phyloP scores from a whole-genome alignment of 2,797 vertebrate species.

The Myotis planiceps region DNA sequence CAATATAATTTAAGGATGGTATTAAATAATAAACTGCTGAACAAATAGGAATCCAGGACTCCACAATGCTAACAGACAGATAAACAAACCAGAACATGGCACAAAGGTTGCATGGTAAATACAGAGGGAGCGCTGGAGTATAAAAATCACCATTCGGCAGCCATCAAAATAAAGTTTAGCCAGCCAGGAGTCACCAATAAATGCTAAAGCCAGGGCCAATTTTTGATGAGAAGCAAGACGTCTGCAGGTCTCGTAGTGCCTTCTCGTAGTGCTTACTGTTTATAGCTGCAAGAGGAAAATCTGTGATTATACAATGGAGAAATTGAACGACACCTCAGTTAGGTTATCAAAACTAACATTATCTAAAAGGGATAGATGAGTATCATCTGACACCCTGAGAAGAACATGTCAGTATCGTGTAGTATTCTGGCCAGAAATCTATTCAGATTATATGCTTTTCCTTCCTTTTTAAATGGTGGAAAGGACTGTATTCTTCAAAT shows the following conservation, averaged over 20 bases:
- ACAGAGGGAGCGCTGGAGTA: not conserved
- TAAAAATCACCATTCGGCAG: not conserved
- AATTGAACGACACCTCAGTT: not conserved
- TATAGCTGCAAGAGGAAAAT: not conserved
- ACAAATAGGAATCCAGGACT: not conserved
- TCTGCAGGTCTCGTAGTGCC: not conserved
- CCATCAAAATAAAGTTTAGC: not conserved
- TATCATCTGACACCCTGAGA: not conserved
- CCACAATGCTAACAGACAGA: not conserved
- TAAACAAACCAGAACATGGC: not conserved
- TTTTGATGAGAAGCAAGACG: not conserved
- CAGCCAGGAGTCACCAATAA: not conserved
- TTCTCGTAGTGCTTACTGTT: not conserved
- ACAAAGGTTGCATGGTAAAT: not conserved
- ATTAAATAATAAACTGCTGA: not conserved
- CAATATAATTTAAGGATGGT: not conserved
- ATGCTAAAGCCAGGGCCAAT: not conserved
- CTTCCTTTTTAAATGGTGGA: not conserved
- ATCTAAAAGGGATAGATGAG: not conserved
- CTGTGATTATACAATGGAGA: not conserved
- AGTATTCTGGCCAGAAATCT: not conserved
- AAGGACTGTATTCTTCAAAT: not conserved
- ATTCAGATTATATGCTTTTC: not conserved
- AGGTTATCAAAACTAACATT: conserved; percentile 21
- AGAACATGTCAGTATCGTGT: not conserved